These are phyloP conservation scores for Gobiocypris rarus DNA, from an alignment of 2,113 vertebrate species.

Conservation along the genomic window DNA sequence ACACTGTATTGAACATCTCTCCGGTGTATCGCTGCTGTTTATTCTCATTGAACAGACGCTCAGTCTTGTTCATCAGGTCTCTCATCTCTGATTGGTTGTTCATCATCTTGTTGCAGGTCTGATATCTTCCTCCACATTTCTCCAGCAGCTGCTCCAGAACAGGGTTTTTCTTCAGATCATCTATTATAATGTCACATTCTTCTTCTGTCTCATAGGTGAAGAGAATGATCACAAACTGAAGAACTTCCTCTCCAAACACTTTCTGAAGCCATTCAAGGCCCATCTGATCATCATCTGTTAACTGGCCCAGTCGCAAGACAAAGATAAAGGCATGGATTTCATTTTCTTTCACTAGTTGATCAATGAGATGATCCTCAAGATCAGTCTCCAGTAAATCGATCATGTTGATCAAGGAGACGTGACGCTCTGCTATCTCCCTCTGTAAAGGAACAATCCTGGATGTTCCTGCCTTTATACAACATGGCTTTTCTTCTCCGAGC, in stretches of 20 bases:
- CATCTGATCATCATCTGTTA: slow-evolving; percentile 7
- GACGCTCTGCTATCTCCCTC: neutral
- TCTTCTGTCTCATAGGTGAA: slow-evolving; percentile 14
- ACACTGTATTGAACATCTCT: no score
- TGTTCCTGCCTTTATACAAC: no score
- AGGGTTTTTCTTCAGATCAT: no score
- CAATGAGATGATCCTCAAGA: neutral
- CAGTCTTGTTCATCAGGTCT: no score
- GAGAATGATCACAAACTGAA: slow-evolving; percentile 10
- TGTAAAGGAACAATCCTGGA: neutral
- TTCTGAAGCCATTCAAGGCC: slow-evolving; percentile 5
- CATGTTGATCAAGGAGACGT: neutral
- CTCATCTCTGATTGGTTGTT: no score
- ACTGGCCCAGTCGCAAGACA: slow-evolving; percentile 16
- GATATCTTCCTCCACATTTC: no score
- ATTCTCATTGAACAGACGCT: no score
- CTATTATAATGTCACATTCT: neutral
- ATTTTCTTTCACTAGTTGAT: neutral
- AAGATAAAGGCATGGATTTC: slow-evolving; percentile 26
- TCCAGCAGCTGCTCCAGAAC: no score
- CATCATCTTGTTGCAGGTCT: no score
- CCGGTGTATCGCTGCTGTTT: no score
- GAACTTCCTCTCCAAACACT: neutral
- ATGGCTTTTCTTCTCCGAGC: no score
- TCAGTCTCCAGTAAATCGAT: neutral